Conservation (phyloP, 2,797 vertebrate genomes). For the Mus caroli region DNA sequence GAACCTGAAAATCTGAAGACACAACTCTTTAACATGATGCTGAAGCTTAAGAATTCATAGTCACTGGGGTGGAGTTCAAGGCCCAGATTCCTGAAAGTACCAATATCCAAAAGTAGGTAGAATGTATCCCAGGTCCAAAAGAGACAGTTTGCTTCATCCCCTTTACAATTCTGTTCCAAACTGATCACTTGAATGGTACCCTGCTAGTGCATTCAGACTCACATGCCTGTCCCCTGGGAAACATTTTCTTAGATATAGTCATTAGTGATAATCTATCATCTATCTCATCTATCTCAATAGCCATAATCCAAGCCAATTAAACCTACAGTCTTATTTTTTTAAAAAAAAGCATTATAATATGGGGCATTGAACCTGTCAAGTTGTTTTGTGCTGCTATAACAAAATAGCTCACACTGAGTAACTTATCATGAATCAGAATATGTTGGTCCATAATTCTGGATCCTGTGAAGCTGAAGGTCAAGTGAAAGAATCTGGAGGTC, state of each 20-base stretch:
- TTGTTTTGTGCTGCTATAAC: neutral
- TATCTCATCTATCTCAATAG: neutral
- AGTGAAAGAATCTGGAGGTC: neutral
- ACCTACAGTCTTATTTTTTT: neutral
- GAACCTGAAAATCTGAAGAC: neutral
- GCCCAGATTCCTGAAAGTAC: neutral
- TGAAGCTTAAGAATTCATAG: neutral
- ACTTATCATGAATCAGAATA: neutral
- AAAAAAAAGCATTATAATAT: neutral
- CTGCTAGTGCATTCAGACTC: neutral
- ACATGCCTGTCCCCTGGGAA: neutral
- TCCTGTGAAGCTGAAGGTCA: neutral
- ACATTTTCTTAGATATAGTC: neutral
- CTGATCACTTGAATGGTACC: no score
- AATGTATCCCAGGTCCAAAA: fast-evolving
- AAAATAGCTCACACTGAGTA: neutral
- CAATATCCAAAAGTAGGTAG: neutral
- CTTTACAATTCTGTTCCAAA: neutral
- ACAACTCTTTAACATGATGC: neutral
- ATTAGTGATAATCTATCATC: neutral
- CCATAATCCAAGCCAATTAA: neutral
- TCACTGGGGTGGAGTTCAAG: neutral
- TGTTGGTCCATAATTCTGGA: neutral
- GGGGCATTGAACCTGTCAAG: neutral
- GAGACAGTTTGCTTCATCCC: neutral